A percentile compares a stretch with the other conserved stretches of the same genome.
Conservation (phyloP, 1,140 invertebrate species). For the Anthonomus grandis region DNA sequence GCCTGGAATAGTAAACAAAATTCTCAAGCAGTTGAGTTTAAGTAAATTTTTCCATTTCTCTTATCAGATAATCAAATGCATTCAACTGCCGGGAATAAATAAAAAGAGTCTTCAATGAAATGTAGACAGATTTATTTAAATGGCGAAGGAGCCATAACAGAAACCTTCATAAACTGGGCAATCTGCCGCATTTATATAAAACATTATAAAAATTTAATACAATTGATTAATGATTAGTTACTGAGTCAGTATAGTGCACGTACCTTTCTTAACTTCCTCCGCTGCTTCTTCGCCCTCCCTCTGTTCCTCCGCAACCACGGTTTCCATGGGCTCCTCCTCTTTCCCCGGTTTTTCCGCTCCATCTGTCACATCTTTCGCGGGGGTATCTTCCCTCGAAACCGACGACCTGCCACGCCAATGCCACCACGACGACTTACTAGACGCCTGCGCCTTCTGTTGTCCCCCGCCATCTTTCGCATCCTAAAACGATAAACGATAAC, state of each 20-base stretch:
- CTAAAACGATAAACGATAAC: not conserved
- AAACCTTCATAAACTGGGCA: too few relatives aligned
- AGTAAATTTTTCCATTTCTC: too few relatives aligned
- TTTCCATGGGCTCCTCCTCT: not conserved
- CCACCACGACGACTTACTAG: slow-evolving; percentile 62
- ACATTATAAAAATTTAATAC: too few relatives aligned
- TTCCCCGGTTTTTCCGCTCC: slow-evolving; percentile 31
- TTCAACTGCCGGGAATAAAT: too few relatives aligned
- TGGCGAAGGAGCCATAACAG: too few relatives aligned
- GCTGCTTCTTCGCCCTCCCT: not conserved
- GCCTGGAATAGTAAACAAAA: too few relatives aligned
- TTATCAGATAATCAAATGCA: too few relatives aligned
- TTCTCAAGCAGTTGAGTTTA: too few relatives aligned
- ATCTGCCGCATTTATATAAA: too few relatives aligned
- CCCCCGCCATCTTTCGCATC: slow-evolving; percentile 23
- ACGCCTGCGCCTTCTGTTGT: slow-evolving; percentile 35
- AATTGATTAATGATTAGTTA: too few relatives aligned
- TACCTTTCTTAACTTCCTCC: not conserved
- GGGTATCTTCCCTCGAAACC: slow-evolving; percentile 51
- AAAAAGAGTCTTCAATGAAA: too few relatives aligned
- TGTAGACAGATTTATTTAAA: too few relatives aligned
- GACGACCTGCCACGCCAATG: slow-evolving; percentile 59
- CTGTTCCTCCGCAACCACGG: not conserved
- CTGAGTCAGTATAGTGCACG: not conserved
- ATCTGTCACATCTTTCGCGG: slow-evolving; percentile 42